A percentile compares a stretch with the other conserved stretches of the same genome.
Evolutionary conservation across 1,140 invertebrate species (phyloP).

Genomic region (Octopus sinensis): DNA sequence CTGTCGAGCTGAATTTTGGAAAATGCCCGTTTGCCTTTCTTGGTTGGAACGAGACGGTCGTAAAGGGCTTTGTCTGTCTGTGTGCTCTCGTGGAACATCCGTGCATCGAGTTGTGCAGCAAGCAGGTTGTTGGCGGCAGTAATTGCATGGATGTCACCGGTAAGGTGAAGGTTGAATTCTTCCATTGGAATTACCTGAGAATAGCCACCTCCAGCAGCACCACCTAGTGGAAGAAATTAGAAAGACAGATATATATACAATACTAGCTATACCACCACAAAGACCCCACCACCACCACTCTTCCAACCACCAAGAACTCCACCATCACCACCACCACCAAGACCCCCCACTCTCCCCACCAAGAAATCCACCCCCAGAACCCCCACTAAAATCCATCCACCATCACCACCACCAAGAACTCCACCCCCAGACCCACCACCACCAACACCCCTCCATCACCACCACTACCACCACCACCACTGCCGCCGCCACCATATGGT

Average conservation of each 20-base stretch:
- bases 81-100: conserved; percentile 92
- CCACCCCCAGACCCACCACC: too few relatives aligned
- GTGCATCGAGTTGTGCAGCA: conserved; percentile 80
- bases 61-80: conserved; percentile 85
- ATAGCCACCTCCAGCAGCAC: conserved; percentile 93
- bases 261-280: too few relatives aligned
- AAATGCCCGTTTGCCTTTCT: conserved; percentile 75
- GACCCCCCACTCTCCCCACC: too few relatives aligned
- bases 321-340: too few relatives aligned
- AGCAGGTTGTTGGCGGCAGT: conserved; percentile 96
- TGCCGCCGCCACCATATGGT: too few relatives aligned
- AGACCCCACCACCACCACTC: too few relatives aligned
- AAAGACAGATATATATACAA: not conserved
- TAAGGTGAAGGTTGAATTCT: conserved; percentile 98
- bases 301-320: too few relatives aligned
- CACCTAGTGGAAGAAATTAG: conserved; percentile 61
- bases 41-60: conserved; percentile 78
- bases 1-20: conserved; percentile 76
- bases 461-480: too few relatives aligned
- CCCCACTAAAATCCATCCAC: too few relatives aligned
- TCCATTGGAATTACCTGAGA: conserved; percentile 98
- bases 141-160: conserved; percentile 97
- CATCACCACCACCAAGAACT: too few relatives aligned
- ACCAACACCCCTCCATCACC: too few relatives aligned
- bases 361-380: too few relatives aligned